Percentiles rank a stretch among this genome's conserved stretches.
Conservation (phyloP, 2,113 vertebrate genomes). For the Nyctibius bracteatus region DNA sequence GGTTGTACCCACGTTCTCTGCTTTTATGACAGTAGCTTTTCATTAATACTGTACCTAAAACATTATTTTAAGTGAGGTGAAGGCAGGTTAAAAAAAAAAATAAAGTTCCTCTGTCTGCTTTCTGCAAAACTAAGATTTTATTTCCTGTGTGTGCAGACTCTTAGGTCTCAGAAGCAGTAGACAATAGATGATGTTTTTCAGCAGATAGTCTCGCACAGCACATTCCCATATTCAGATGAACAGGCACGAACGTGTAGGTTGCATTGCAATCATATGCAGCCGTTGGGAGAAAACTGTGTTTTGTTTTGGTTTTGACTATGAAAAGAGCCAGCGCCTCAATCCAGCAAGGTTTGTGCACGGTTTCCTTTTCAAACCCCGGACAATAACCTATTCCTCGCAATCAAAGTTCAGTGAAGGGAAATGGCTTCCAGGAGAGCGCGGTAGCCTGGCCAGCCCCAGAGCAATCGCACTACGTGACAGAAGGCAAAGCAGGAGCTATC, state of each 20-base stretch:
- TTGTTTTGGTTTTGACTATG: neutral
- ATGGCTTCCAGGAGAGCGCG: slow-evolving; percentile 59
- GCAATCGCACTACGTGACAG: slow-evolving; percentile 49
- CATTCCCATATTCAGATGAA: neutral
- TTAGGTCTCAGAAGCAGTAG: neutral
- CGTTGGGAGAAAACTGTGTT: neutral
- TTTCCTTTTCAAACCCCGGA: slow-evolving; percentile 31
- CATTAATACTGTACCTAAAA: neutral
- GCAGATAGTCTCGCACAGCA: neutral
- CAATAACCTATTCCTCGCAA: slow-evolving; percentile 68
- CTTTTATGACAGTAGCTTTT: neutral
- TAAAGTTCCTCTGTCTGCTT: neutral
- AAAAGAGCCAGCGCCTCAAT: neutral
- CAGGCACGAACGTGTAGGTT: neutral
- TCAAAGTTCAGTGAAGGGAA: slow-evolving; percentile 64
- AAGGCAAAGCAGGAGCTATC: slow-evolving; percentile 60
- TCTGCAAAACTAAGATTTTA: neutral
- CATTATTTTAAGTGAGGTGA: neutral
- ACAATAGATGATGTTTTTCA: neutral
- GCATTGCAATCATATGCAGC: neutral
- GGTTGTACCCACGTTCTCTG: neutral
- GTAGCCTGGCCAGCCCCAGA: slow-evolving; percentile 47
- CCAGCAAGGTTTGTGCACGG: neutral
- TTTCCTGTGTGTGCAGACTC: neutral
- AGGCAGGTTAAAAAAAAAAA: neutral